These are phyloP conservation scores for Pluvialis apricaria DNA, from an alignment of 2,113 vertebrate species.

Conservation along the genomic window DNA sequence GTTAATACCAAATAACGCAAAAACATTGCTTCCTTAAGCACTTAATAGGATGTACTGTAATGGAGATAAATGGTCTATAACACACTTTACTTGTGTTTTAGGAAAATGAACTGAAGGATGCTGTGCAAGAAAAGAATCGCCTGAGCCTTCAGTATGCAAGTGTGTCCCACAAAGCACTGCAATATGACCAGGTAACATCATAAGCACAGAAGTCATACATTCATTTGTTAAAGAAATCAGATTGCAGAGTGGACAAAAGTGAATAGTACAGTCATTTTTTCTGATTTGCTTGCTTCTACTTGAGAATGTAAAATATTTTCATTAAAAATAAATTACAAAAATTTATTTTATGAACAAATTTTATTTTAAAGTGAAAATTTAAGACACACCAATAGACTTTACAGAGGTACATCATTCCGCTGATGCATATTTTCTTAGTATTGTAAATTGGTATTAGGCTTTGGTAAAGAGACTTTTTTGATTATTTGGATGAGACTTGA, in stretches of 20 bases:
- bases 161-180: slow-evolving; percentile 68
- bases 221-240: not conserved
- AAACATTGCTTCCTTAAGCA: not conserved
- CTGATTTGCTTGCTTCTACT: not conserved
- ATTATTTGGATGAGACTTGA: not conserved
- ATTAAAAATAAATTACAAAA: not conserved
- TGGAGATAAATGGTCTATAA: not conserved
- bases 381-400: not conserved
- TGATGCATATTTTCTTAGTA: not conserved
- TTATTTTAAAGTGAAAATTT: not conserved
- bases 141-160: slow-evolving; percentile 78
- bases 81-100: slow-evolving; percentile 24
- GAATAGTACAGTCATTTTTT: not conserved
- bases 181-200: slow-evolving; percentile 81
- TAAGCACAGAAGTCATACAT: not conserved
- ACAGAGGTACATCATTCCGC: not conserved
- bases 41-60: not conserved
- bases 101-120: slow-evolving; percentile 86
- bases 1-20: slow-evolving; percentile 10
- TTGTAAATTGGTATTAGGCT: not conserved
- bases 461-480: not conserved
- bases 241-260: not conserved
- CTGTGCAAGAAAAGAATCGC: slow-evolving; percentile 70
- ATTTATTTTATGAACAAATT: not conserved
- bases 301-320: not conserved